A percentile compares a stretch with the other conserved stretches of the same genome.
Conservation (phyloP, 2,797 vertebrate genomes). For the Macrochelys suwanniensis region DNA sequence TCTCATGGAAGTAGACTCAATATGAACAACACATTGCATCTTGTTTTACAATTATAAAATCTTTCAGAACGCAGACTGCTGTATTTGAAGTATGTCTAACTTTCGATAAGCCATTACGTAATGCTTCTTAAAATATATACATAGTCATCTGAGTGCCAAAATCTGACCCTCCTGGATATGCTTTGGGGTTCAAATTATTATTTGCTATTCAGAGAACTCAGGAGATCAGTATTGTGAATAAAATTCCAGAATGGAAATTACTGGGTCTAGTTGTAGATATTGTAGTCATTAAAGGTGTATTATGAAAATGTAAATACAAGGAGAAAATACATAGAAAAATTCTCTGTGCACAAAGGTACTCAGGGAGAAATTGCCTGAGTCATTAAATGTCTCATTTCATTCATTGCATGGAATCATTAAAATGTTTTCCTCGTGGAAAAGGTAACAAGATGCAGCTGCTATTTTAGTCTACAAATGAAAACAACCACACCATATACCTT, state of each 20-base stretch:
- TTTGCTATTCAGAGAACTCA: not conserved
- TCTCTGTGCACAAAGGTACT: conserved; percentile 14
- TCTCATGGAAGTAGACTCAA: not conserved
- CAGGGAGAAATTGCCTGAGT: conserved; percentile 47
- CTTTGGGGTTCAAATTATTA: not conserved
- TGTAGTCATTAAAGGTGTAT: not conserved
- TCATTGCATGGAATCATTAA: not conserved
- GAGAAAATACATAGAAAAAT: conserved; percentile 23
- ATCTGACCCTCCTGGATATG: not conserved
- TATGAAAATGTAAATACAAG: conserved; percentile 35
- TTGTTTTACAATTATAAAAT: conserved; percentile 1
- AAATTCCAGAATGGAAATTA: not conserved
- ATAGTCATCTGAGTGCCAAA: not conserved
- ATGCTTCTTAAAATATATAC: not conserved
- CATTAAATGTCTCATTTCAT: conserved; percentile 52
- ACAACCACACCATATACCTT: not conserved
- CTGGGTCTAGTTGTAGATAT: conserved; percentile 21
- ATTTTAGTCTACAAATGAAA: conserved; percentile 30
- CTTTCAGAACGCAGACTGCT: not conserved
- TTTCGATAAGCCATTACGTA: rapidly evolving
- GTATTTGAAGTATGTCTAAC: not conserved
- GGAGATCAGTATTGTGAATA: conserved; percentile 2
- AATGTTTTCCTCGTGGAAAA: not conserved
- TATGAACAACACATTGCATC: not conserved
- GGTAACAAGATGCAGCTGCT: conserved; percentile 47